A percentile compares a stretch with the other conserved stretches of the same genome.
phyloP scores from a whole-genome alignment of 1,140 invertebrate genomes.

The Pachyrhynchus sulphureomaculatus region DNA sequence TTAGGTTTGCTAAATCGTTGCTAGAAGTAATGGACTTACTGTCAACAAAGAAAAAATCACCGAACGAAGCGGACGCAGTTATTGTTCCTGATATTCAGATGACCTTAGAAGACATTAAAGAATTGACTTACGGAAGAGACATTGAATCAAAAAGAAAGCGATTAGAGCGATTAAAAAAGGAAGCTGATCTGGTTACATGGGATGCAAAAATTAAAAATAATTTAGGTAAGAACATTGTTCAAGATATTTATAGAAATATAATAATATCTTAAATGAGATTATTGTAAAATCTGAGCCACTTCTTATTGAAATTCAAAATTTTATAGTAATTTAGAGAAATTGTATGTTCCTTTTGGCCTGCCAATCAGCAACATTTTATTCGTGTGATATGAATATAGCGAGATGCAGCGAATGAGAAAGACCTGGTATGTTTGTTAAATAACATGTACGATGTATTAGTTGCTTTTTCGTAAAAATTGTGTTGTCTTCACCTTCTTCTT shows the following conservation, averaged over 20 bases:
- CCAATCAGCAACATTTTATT: too few relatives aligned
- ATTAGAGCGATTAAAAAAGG: slow-evolving; percentile 38
- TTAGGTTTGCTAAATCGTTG: slow-evolving; percentile 43
- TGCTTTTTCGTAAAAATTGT: too few relatives aligned
- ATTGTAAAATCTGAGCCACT: too few relatives aligned
- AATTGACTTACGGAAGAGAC: slow-evolving; percentile 51
- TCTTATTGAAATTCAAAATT: too few relatives aligned
- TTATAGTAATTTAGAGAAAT: too few relatives aligned
- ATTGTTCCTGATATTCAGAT: slow-evolving; percentile 31
- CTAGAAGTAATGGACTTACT: slow-evolving; percentile 60
- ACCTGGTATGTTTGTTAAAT: too few relatives aligned
- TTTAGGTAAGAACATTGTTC: slow-evolving; percentile 20
- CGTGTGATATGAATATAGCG: too few relatives aligned
- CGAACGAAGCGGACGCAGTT: neutral
- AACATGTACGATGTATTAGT: too few relatives aligned
- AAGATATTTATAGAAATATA: neutral
- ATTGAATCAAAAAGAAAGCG: slow-evolving; percentile 38
- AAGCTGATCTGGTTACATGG: slow-evolving; percentile 41
- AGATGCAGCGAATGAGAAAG: too few relatives aligned
- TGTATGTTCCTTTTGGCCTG: too few relatives aligned
- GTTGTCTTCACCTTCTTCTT: too few relatives aligned
- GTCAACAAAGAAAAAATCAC: slow-evolving; percentile 37
- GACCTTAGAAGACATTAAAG: slow-evolving; percentile 43
- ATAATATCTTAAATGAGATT: neutral
- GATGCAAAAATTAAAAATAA: slow-evolving; percentile 43